Conservation (phyloP, 2,797 vertebrate genomes). For the Lycodopsis pacificus region DNA sequence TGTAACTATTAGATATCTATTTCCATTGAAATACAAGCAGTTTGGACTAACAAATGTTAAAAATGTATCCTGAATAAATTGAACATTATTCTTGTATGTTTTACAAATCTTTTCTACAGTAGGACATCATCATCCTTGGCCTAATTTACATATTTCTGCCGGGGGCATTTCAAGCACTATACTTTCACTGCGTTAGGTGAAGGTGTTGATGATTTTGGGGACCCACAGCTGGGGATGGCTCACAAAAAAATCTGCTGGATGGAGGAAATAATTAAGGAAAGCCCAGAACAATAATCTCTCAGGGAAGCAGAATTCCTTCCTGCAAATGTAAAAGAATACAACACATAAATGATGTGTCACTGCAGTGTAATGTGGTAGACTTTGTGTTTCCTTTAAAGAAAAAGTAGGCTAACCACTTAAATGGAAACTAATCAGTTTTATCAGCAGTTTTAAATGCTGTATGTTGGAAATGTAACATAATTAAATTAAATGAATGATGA, state of each 20-base stretch:
- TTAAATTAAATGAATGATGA: neutral
- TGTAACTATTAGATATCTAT: neutral
- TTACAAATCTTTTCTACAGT: conserved; percentile 29
- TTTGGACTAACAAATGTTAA: conserved; percentile 5
- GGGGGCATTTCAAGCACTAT: conserved; percentile 51
- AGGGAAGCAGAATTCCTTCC: neutral
- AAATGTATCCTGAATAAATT: conserved; percentile 37
- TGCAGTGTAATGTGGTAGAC: conserved; percentile 13
- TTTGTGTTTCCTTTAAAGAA: conserved; percentile 2
- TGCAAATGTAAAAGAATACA: conserved; percentile 27
- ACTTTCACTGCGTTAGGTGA: conserved; percentile 33
- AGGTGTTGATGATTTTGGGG: conserved; percentile 41
- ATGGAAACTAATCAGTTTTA: neutral
- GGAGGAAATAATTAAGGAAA: conserved; percentile 50
- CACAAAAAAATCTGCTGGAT: conserved; percentile 44
- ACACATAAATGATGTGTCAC: conserved; percentile 17
- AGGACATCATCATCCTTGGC: conserved; percentile 32
- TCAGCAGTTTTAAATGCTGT: neutral
- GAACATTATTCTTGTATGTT: conserved; percentile 32
- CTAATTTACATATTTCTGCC: conserved; percentile 52
- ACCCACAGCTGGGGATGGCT: conserved; percentile 10
- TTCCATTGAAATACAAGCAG: conserved; percentile 6
- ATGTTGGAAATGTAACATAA: neutral
- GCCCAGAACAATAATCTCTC: conserved; percentile 29
- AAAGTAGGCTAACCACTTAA: neutral